phyloP scores from a whole-genome alignment of 2,888 invertebrate genomes.

The Charanyca ferruginea region DNA sequence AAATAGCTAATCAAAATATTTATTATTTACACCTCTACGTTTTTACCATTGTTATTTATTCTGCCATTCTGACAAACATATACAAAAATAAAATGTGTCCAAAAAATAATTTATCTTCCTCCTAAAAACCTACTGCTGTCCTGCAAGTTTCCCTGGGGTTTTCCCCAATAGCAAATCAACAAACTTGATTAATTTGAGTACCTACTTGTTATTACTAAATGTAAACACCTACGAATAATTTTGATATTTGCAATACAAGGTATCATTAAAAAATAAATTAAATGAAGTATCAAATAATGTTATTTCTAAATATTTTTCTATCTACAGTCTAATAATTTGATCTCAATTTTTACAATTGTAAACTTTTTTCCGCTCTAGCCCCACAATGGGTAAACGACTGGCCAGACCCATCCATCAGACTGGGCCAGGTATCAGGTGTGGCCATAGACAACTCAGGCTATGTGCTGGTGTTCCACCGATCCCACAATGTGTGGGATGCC shows the following conservation, averaged over 20 bases:
- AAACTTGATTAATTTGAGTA: slow-evolving; percentile 6
- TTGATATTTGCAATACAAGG: background rate
- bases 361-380: slow-evolving; percentile 74
- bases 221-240: background rate
- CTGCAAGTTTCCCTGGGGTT: slow-evolving; percentile 32
- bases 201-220: slow-evolving; percentile 13
- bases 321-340: no score
- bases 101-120: background rate
- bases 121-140: background rate
- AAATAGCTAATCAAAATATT: background rate
- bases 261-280: no score
- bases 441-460: slow-evolving; percentile 94
- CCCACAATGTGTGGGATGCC: slow-evolving; percentile 92
- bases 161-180: slow-evolving; percentile 26
- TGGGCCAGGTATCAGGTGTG: slow-evolving; percentile 96
- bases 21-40: background rate
- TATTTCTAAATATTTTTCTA: no score
- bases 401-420: slow-evolving; percentile 88
- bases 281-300: no score
- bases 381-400: slow-evolving; percentile 90
- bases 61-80: background rate
- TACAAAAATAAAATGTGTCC: background rate
- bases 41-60: no score
- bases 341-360: no score
- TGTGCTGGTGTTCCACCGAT: slow-evolving; percentile 96